Base-by-base conservation (phyloP, 2,797 vertebrate genomes). In the Schizopygopsis malacanthus region DNA sequence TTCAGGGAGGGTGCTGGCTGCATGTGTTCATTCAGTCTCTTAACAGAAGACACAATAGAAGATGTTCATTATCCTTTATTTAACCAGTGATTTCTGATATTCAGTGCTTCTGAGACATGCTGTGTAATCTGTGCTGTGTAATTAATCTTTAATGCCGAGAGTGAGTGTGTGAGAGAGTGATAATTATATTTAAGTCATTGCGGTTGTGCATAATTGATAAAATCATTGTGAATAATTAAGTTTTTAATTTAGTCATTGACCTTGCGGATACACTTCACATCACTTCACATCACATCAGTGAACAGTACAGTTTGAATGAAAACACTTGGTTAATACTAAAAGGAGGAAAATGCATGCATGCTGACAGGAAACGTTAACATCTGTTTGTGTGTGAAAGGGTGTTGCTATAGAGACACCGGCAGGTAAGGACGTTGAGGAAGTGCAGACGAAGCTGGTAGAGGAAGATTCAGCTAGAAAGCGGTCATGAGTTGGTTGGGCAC, bases 401-500 rank as follows among this genome's bases (percentile, higher is more conserved):
- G 94, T 95, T 93, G 90, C 94, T 87, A 90, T 93, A 91, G 94
- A 86, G 92, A 95, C 93, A 85, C n/a, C 33, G n/a, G 56, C 86
- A 90, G 94, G 94, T 95, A 91, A 91, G 80, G 80, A 83, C 87
- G 89, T 92, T 88, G 91, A 91, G 90, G 88, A 91, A 88, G 87
- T 90, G 70, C 72, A 86, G 83, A 86, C 89, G 90, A 90, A 89
- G 89, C 90, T 92, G 90, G 90, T 85, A 87, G 79, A 86, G 81
- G 47, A 69, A 87, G 88, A 87, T 89, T 75, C 28, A 87, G 82
- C 15, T 50, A 88, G 88, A 94, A 93, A 16, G 82, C 92, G 93
- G 91, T 91, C 92, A 91, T 52, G 11, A 87, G 79, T 85, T 87
- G 83, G 75, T 54, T 81, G 71, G 77, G 87, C 81, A 86, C 39